Conservation (phyloP, 2,797 vertebrate species). For the Sus cebifrons region DNA sequence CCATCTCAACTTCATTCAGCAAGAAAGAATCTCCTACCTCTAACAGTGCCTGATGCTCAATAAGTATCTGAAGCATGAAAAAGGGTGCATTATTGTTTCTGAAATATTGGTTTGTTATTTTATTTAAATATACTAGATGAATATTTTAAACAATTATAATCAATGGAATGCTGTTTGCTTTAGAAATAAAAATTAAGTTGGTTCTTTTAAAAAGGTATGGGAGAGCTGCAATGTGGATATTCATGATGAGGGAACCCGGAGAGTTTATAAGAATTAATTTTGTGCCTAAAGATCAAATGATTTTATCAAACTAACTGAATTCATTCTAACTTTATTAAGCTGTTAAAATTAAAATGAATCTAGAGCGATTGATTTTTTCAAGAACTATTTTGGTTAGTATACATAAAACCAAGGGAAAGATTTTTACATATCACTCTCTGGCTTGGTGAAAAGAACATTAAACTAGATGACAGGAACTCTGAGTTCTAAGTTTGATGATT, state of each 20-base stretch:
- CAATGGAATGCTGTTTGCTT: not conserved
- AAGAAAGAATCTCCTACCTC: not conserved
- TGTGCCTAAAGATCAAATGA: not conserved
- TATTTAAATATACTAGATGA: not conserved
- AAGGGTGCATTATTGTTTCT: not conserved
- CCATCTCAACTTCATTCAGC: not conserved
- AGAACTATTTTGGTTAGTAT: not conserved
- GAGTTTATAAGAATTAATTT: conserved; percentile 3
- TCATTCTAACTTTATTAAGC: not conserved
- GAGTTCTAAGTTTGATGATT: not conserved
- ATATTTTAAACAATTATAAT: conserved; percentile 4
- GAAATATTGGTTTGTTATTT: not conserved
- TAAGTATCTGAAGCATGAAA: not conserved
- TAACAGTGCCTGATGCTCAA: fast-evolving
- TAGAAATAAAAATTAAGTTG: not conserved
- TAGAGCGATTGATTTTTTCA: not conserved
- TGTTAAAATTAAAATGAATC: not conserved
- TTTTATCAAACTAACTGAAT: not conserved
- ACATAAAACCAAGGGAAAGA: not conserved
- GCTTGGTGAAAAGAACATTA: not conserved
- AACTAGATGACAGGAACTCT: not conserved
- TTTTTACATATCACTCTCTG: not conserved
- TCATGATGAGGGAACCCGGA: not conserved
- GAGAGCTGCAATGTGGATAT: not conserved
- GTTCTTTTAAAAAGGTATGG: not conserved